A percentile compares a stretch with the other conserved stretches of the same genome.
These are phyloP conservation scores for Enhydra lutris DNA, from an alignment of 2,113 vertebrate species.

Conservation along the genomic window DNA sequence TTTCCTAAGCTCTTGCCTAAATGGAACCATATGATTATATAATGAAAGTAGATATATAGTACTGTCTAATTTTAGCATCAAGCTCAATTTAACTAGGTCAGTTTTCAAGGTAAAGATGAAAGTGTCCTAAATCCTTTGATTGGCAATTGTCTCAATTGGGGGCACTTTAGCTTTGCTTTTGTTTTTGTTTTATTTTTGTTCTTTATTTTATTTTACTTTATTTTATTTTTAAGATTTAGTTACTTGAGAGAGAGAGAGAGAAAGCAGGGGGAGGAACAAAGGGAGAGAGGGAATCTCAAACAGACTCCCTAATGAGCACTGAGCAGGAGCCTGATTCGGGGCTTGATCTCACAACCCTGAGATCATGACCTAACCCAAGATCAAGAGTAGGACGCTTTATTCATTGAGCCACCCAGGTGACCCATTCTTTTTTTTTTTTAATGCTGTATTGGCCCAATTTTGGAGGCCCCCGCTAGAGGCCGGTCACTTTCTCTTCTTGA, in stretches of 20 bases:
- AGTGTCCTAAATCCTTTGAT: neutral
- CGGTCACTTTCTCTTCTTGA: neutral
- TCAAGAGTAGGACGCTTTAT: neutral
- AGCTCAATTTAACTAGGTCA: neutral
- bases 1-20: neutral
- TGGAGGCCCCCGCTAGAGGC: neutral
- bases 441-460: neutral
- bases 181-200: neutral
- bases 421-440: neutral
- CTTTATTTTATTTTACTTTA: neutral
- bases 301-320: neutral
- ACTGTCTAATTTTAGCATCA: neutral
- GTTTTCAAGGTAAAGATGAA: neutral
- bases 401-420: neutral
- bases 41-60: neutral
- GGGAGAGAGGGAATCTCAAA: neutral
- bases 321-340: neutral
- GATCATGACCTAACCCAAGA: neutral
- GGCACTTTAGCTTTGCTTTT: neutral
- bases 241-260: neutral
- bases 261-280: neutral
- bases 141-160: neutral
- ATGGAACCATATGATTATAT: neutral
- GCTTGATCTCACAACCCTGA: neutral
- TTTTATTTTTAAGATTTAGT: neutral